Conservation (phyloP, 2,113 vertebrate genomes). For the Hypomesus transpacificus region DNA sequence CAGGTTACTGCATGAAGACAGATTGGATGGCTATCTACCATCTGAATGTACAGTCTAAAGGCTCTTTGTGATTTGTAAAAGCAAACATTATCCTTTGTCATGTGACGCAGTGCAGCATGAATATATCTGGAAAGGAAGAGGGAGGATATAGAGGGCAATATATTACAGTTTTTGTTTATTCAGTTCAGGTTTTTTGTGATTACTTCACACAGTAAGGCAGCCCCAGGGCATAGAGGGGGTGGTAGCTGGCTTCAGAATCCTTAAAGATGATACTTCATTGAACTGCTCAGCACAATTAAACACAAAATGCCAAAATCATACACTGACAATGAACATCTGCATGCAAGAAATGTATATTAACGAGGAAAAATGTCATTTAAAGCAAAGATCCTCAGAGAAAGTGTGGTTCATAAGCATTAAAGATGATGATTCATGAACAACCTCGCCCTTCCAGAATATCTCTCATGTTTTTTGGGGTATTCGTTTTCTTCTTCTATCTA, state of each 20-base stretch:
- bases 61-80: constrained; percentile 2
- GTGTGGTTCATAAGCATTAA: not conserved
- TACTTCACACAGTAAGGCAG: too few relatives aligned
- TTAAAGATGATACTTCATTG: not conserved
- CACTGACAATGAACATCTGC: constrained; percentile 1
- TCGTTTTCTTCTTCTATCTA: too few relatives aligned
- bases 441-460: not conserved
- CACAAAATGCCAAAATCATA: constrained; percentile 11
- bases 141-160: not conserved
- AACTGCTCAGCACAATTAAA: not conserved
- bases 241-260: too few relatives aligned
- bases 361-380: not conserved
- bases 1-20: not conserved
- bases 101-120: not conserved
- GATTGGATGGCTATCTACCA: not conserved
- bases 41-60: not conserved
- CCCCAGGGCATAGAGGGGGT: too few relatives aligned
- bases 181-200: too few relatives aligned
- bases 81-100: constrained; percentile 12
- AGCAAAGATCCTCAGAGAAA: not conserved
- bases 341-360: not conserved
- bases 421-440: constrained; percentile 1
- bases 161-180: too few relatives aligned
- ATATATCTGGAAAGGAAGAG: constrained; percentile 5
- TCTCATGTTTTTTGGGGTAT: not conserved